A percentile compares a stretch with the other conserved stretches of the same genome.
Conservation (phyloP, 2,888 invertebrate species). For the Smittia aterrima region DNA sequence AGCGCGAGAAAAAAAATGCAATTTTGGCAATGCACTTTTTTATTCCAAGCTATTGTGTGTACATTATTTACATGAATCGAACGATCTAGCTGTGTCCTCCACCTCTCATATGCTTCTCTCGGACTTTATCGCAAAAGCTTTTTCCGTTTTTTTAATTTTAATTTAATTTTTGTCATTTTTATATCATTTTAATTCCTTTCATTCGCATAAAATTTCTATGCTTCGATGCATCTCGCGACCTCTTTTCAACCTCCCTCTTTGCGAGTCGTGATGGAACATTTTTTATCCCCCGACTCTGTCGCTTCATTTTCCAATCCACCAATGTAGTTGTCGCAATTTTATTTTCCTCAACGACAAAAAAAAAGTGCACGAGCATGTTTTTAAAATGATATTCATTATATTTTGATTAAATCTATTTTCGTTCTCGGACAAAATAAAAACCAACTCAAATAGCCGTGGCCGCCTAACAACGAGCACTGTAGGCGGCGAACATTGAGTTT, state of each 20-base stretch:
- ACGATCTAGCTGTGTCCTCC: not conserved
- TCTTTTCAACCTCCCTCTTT: not conserved
- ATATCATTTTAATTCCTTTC: conserved; percentile 20
- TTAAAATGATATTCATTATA: conserved; percentile 23
- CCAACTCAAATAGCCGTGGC: not conserved
- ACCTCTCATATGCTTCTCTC: not conserved
- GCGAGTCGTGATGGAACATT: not conserved
- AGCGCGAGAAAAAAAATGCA: conserved; percentile 4
- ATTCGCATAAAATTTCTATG: conserved; percentile 15
- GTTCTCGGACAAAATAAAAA: not conserved
- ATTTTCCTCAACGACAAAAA: not conserved
- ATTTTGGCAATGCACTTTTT: conserved; percentile 31
- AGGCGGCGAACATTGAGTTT: not conserved
- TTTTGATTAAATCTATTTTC: conserved; percentile 31
- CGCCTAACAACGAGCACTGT: not conserved
- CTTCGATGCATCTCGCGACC: not conserved
- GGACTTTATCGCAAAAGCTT: not conserved
- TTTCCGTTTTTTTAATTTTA: not conserved
- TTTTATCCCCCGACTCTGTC: not conserved
- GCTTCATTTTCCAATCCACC: too few species aligned
- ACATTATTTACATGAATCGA: not conserved
- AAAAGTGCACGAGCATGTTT: conserved; percentile 1
- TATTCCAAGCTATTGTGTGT: conserved; percentile 3
- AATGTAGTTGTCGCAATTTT: conserved; percentile 9
- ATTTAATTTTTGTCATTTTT: conserved; percentile 24